Evolutionary conservation across 2,797 vertebrate species (phyloP), one percentile per base, ranked within the genome.

Genomic region (Lycodopsis pacificus): DNA sequence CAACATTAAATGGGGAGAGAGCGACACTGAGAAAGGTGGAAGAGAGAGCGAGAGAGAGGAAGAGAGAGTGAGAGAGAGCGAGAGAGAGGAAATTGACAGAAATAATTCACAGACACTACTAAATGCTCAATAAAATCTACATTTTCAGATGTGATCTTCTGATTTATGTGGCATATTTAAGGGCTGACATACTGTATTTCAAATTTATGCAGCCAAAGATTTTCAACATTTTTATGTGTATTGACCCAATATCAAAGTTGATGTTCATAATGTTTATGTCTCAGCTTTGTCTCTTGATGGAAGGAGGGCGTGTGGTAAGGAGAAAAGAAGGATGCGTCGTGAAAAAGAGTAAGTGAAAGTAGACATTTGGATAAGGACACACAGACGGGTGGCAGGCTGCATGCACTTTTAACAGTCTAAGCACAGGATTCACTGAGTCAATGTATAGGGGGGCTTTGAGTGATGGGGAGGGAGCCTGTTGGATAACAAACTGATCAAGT

Each of bases 401-500:
- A n/a, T 63, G 57, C 62, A 69, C 79, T 82, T 76, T 89, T 85
- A 88, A 77, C 78, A 89, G 88, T 86, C 77, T 22, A 30, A 71
- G 76, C 88, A 83, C 82, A 91, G 70, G 81, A 78, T 80, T 75
- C 32, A 78, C 74, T 79, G 80, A 86, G 84, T 77, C 77, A 86
- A 89, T 89, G 80, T 82, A 78, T 63, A 84, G 76, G 64, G 62
- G 61, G 79, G 67, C 82, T 84, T 77, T 88, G 88, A 91, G 85
- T 90, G 88, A 91, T 89, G 88, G 84, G 69, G 80, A 79, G 53
- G 77, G 69, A 73, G 90, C 49, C 63, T 77, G 83, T 80, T 89
- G 83, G 87, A 90, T 89, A 90, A 91, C 88, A 90, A 93, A 91
- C 89, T 91, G 89, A 93, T 92, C 91, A 92, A 89, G 87, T 89